phyloP scores from a whole-genome alignment of 2,888 invertebrate species.

The Melanargia galathea region DNA sequence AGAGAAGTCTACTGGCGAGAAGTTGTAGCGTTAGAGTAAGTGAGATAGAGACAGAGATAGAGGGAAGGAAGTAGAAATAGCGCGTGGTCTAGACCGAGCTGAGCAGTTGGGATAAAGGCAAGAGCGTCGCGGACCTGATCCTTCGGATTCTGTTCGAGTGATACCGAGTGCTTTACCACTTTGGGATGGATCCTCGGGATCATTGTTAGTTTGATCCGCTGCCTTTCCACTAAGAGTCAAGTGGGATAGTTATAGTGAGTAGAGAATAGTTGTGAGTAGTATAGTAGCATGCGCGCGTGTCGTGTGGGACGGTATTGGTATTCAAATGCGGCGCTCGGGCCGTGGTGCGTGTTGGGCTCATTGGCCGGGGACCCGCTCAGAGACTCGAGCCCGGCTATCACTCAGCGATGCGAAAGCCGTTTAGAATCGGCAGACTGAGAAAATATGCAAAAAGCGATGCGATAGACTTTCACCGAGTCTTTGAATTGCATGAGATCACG shows the following conservation, averaged over 20 bases:
- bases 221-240: constrained; percentile 77
- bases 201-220: constrained; percentile 65
- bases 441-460: constrained; percentile 20
- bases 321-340: constrained; percentile 86
- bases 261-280: constrained; percentile 78
- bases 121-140: constrained; percentile 67
- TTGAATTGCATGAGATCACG: constrained; percentile 27
- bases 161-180: constrained; percentile 41
- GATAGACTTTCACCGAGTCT: constrained; percentile 15
- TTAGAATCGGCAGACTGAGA: not conserved
- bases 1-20: constrained; percentile 79
- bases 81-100: constrained; percentile 78
- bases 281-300: constrained; percentile 80
- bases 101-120: constrained; percentile 75
- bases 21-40: constrained; percentile 76
- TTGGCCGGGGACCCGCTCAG: constrained; percentile 45
- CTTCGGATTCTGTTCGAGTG: constrained; percentile 62
- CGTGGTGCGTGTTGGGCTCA: constrained; percentile 67
- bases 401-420: constrained; percentile 35
- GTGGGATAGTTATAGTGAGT: constrained; percentile 76
- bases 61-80: constrained; percentile 73
- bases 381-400: constrained; percentile 28
- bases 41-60: constrained; percentile 74
- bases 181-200: constrained; percentile 71
- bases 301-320: constrained; percentile 85